A percentile compares a stretch with the other conserved stretches of the same genome.
Conservation (phyloP, 37 sponge, comb jelly and placozoan species). For the Amphimedon queenslandica region DNA sequence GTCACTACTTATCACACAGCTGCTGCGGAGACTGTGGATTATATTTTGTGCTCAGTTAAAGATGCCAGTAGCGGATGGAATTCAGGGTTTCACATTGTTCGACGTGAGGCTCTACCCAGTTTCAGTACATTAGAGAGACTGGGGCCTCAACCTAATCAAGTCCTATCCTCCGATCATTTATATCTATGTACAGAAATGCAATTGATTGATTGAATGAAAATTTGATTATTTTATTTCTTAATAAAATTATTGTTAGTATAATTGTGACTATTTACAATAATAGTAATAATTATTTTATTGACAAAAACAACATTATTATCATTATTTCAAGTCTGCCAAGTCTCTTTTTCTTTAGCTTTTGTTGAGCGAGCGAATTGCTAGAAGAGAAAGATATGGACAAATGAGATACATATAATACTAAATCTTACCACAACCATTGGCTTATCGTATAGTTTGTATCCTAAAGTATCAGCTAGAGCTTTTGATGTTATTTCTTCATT, state of each 20-base stretch:
- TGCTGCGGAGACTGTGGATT: conserved; percentile 76
- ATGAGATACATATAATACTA: neutral
- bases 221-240: too few relatives aligned
- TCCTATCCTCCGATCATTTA: conserved; percentile 81
- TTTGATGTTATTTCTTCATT: conserved; percentile 57
- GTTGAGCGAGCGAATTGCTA: conserved; percentile 57
- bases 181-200: conserved; percentile 57
- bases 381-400: neutral
- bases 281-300: neutral
- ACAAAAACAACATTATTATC: neutral
- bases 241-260: neutral
- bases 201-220: too few relatives aligned
- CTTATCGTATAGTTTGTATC: conserved; percentile 74
- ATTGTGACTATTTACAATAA: neutral
- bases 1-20: conserved; percentile 64
- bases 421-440: conserved; percentile 90
- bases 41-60: conserved; percentile 56
- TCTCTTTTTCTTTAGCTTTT: conserved; percentile 22
- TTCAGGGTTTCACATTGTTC: conserved; percentile 38
- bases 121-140: conserved; percentile 35
- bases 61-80: neutral
- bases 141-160: conserved; percentile 75
- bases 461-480: conserved; percentile 85
- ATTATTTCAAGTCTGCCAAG: neutral
- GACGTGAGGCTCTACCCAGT: conserved; percentile 49